These are phyloP conservation scores for Seira sanloemensis DNA, from an alignment of 2,888 invertebrate genomes.

Conservation along the genomic window DNA sequence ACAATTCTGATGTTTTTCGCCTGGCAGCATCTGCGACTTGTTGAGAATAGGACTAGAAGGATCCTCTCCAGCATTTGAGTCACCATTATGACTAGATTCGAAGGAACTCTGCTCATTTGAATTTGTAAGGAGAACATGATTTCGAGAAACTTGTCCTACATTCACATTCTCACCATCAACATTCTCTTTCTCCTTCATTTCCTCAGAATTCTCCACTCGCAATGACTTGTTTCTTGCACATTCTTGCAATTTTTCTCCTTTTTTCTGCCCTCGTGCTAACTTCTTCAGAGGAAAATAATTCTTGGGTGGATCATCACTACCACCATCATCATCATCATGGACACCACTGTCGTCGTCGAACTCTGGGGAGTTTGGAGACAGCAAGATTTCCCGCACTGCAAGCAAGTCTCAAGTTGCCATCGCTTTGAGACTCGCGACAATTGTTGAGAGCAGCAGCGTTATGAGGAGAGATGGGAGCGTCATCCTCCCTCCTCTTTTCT, in stretches of 20 bases:
- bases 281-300: neutral
- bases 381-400: too few species aligned
- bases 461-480: too few species aligned
- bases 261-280: neutral
- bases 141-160: neutral
- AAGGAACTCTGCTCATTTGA: slow-evolving; percentile 26
- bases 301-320: neutral
- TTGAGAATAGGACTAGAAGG: neutral
- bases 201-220: neutral
- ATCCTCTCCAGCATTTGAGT: neutral
- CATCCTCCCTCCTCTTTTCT: neutral
- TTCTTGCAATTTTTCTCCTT: neutral
- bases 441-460: too few species aligned
- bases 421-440: too few species aligned
- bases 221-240: neutral
- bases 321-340: neutral
- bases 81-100: slow-evolving; percentile 41
- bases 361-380: too few species aligned
- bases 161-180: neutral
- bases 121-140: slow-evolving; percentile 18
- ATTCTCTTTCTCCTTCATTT: neutral
- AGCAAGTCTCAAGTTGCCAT: too few species aligned
- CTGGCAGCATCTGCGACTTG: slow-evolving; percentile 19
- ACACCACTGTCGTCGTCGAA: too few species aligned
- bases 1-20: slow-evolving; percentile 15